Evolutionary conservation across 2,888 invertebrate species (phyloP).

Genomic region (Melanophora roralis): DNA sequence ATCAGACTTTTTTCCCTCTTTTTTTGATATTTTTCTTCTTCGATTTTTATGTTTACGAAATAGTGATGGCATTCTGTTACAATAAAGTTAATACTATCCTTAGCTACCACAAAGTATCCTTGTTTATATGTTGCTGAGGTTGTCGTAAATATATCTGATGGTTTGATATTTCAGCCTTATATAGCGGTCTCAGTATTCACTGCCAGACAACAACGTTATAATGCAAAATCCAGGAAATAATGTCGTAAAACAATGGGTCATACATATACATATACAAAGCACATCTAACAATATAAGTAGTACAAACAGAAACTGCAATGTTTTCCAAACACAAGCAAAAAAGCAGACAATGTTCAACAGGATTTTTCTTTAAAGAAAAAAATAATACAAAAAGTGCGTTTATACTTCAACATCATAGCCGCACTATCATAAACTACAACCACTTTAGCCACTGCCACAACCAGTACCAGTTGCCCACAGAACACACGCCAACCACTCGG

Average conservation of each 20-base stretch:
- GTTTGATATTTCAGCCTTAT: constrained; percentile 56
- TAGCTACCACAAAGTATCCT: constrained; percentile 15
- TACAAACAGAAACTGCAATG: not conserved
- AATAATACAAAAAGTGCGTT: not conserved
- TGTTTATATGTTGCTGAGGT: constrained; percentile 7
- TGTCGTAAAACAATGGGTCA: not conserved
- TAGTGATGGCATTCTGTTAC: constrained; percentile 29
- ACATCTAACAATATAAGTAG: too few species aligned
- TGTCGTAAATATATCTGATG: constrained; percentile 24
- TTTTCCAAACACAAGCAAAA: constrained; percentile 14
- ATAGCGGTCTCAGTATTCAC: constrained; percentile 33
- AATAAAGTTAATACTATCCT: constrained; percentile 3
- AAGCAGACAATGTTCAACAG: constrained; percentile 8
- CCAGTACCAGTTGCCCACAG: not conserved
- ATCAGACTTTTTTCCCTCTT: not conserved
- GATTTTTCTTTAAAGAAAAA: constrained; percentile 1
- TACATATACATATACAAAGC: too few species aligned
- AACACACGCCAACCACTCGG: not conserved
- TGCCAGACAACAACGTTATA: constrained; percentile 17
- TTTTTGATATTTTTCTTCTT: too few species aligned
- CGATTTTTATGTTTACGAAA: too few species aligned
- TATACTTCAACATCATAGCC: not conserved
- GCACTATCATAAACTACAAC: not conserved
- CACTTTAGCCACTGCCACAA: not conserved
- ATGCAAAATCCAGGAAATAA: constrained; percentile 46